These are phyloP conservation scores for Dipodomys stephensi DNA, from an alignment of 2,113 vertebrate genomes.

Conservation along the genomic window DNA sequence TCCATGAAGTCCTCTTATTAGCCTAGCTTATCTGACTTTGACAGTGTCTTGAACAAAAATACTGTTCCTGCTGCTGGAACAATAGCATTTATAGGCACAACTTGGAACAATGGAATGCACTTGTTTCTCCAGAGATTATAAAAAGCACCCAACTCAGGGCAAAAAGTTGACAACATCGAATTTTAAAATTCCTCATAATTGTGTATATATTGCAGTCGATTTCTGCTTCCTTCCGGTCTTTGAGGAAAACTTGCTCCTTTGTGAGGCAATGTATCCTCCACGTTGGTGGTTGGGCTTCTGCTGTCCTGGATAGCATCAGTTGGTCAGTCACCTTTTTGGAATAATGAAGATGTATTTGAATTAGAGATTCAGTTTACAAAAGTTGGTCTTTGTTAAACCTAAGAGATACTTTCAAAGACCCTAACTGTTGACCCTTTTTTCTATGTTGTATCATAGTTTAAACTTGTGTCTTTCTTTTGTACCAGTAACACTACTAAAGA, in stretches of 20 bases:
- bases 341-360: constrained; percentile 50
- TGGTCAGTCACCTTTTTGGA: constrained; percentile 49
- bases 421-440: constrained; percentile 68
- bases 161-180: constrained; percentile 77
- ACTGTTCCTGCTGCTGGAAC: neutral
- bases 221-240: constrained; percentile 76
- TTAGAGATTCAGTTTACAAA: constrained; percentile 26
- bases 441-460: constrained; percentile 44
- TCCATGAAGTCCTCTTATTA: neutral
- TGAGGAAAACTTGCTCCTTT: constrained; percentile 28
- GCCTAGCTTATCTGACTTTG: neutral
- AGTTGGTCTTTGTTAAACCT: constrained; percentile 66
- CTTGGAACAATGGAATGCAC: constrained; percentile 72
- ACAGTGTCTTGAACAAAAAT: neutral
- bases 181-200: constrained; percentile 76
- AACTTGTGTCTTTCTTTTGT: constrained; percentile 47
- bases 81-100: constrained; percentile 74
- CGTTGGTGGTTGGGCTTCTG: constrained; percentile 62
- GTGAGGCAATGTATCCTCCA: constrained; percentile 56
- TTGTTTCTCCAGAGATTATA: constrained; percentile 76
- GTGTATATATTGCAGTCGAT: constrained; percentile 41
- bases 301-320: constrained; percentile 78
- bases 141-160: constrained; percentile 86
- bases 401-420: constrained; percentile 58
- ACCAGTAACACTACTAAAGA: constrained; percentile 77